Evolutionary conservation across 1,140 invertebrate species (phyloP), one percentile per base, ranked within the genome.

Genomic region (Scaptomyza pallida): DNA sequence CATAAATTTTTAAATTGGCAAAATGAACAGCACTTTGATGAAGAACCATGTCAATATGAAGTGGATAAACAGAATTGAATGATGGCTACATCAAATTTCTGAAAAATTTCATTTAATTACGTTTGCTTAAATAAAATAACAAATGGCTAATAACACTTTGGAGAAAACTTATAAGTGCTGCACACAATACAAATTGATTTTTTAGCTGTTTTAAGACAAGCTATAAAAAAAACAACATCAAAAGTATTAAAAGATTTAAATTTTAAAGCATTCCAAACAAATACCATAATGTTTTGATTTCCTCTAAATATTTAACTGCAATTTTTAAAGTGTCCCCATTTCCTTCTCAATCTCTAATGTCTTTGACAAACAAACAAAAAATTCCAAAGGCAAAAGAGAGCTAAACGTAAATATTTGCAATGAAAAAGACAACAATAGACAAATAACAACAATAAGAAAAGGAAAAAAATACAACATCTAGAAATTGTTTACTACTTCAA

Each of bases 21-120:
- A 82, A 78, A 75, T 75, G 54, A 65, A 75, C 62, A 82, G 65
- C 61, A 51, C 44, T 56, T 72, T 50, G 19, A 75, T 26, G 50
- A 50, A 35, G 30, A 45, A 30, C 16, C 60, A 37, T 44, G 67
- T 62, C 63, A 72, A 64, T 69, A n/a, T 51, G 35, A 73, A 72
- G 65, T 59, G 54, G 55, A 57, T 61, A 40, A 23, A 23, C 21
- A 15, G 37, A 16, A 51, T 16, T 64, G 41, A 75, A 35, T 35
- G 54, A 56, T 60, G 45, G 48, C 9, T 48, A 15, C 44, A 60
- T 70, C 40, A 23, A 35, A 62, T 26, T 0, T 37, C 9, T 41
- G 2, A 3, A 8, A 57, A 45, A 60, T 54, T 23, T 8, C 54
- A 45, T 65, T 62, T 15, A 5, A 15, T 19, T 43, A 43, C 17